These are phyloP conservation scores for Lochmaea crataegi DNA, from an alignment of 2,888 invertebrate genomes.

Conservation along the genomic window DNA sequence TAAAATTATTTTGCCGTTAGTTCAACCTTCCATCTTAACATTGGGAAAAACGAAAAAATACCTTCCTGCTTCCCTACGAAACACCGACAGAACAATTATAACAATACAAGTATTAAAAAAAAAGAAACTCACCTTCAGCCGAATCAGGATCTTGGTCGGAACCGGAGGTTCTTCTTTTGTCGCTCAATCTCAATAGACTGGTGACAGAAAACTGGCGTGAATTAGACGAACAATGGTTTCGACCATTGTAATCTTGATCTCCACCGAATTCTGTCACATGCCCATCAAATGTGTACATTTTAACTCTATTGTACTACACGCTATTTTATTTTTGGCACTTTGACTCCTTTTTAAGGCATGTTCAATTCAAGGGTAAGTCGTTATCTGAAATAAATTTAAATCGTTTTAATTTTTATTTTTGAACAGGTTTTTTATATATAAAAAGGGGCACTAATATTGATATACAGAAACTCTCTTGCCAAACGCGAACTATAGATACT, in stretches of 20 bases:
- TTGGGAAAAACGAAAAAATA: constrained; percentile 1
- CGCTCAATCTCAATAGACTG: constrained; percentile 60
- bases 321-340: constrained; percentile 27
- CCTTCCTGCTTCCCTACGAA: constrained; percentile 29
- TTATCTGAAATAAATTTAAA: constrained; percentile 12
- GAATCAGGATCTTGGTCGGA: constrained; percentile 57
- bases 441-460: no score
- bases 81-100: constrained; percentile 12
- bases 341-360: constrained; percentile 7
- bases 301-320: constrained; percentile 25
- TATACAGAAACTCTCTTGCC: no score
- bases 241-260: constrained; percentile 49
- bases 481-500: no score
- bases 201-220: constrained; percentile 63
- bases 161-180: constrained; percentile 57
- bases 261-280: constrained; percentile 52
- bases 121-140: constrained; percentile 57
- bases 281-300: constrained; percentile 56
- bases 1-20: no score
- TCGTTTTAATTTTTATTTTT: not conserved
- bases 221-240: constrained; percentile 55
- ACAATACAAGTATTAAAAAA: constrained; percentile 7
- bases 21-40: not conserved
- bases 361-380: constrained; percentile 5
- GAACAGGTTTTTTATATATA: no score